Evolutionary conservation across 2,888 invertebrate species (phyloP).

Genomic region (Agrochola lota): DNA sequence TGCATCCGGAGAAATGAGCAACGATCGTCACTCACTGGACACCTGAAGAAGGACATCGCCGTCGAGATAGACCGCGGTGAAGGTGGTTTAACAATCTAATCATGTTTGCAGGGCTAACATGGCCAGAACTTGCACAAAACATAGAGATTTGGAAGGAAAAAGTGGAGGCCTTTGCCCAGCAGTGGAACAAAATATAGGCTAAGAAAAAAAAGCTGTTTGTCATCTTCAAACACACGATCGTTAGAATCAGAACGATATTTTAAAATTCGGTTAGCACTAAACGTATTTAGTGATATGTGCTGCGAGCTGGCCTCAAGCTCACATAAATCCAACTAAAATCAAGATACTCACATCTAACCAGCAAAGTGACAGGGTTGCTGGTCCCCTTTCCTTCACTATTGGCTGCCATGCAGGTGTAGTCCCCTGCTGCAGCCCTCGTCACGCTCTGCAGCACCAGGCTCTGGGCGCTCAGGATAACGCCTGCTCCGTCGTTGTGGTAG

Average conservation of each 20-base stretch:
- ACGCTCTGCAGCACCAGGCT: slow-evolving; percentile 96
- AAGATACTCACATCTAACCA: slow-evolving; percentile 92
- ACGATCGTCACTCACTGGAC: too few species aligned
- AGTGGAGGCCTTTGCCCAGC: too few species aligned
- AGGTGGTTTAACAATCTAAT: too few species aligned
- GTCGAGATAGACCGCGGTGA: too few species aligned
- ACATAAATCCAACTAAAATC: neutral
- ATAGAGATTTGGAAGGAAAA: too few species aligned
- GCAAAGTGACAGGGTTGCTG: slow-evolving; percentile 93
- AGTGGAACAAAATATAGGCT: too few species aligned
- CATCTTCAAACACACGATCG: too few species aligned
- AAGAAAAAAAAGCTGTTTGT: too few species aligned
- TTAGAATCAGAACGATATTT: neutral
- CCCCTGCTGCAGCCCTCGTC: slow-evolving; percentile 95
- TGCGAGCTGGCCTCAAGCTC: neutral
- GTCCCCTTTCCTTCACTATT: slow-evolving; percentile 96
- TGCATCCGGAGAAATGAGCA: too few species aligned
- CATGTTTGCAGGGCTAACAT: too few species aligned
- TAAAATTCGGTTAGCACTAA: neutral
- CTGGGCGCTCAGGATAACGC: slow-evolving; percentile 96
- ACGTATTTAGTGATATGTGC: neutral
- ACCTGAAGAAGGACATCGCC: too few species aligned
- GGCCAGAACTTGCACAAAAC: too few species aligned
- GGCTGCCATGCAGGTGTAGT: slow-evolving; percentile 96
- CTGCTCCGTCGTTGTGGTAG: slow-evolving; percentile 95